These are phyloP conservation scores for Hormaphis cornu DNA, from an alignment of 1,140 invertebrate genomes.

Conservation along the genomic window DNA sequence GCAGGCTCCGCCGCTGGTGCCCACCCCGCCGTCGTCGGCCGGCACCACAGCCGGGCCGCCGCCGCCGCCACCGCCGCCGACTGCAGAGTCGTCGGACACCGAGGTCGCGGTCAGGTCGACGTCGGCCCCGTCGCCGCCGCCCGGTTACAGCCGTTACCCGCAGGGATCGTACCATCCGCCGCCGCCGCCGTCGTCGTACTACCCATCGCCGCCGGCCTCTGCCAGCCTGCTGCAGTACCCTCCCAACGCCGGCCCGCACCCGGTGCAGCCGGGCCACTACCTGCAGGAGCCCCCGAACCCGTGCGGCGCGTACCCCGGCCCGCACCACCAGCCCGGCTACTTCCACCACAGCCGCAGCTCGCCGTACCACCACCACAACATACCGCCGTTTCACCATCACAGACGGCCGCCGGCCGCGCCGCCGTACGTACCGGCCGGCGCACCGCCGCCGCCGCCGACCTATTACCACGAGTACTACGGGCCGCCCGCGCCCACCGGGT, in stretches of 20 bases:
- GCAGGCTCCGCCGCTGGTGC: conserved; percentile 20
- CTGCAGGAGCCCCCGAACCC: conserved; percentile 48
- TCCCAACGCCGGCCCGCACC: conserved; percentile 39
- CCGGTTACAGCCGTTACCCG: conserved; percentile 44
- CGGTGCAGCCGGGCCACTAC: conserved; percentile 44
- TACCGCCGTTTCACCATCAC: conserved; percentile 42
- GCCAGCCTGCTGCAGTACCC: conserved; percentile 41
- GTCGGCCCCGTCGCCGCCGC: conserved; percentile 39
- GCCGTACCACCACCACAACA: conserved; percentile 38
- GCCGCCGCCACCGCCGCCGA: conserved; percentile 37
- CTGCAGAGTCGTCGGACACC: conserved; percentile 36
- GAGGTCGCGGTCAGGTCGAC: conserved; percentile 43
- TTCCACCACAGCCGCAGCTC: conserved; percentile 39
- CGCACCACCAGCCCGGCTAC: conserved; percentile 43
- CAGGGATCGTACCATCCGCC: conserved; percentile 39
- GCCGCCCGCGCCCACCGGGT: conserved; percentile 39
- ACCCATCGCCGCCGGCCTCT: conserved; percentile 36
- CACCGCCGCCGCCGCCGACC: conserved; percentile 35
- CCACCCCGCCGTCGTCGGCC: conserved; percentile 39
- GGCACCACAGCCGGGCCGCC: conserved; percentile 40
- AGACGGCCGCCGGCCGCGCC: conserved; percentile 43
- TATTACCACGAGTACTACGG: conserved; percentile 39
- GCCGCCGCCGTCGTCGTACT: conserved; percentile 41
- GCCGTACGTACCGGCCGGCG: conserved; percentile 41
- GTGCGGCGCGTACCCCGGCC: conserved; percentile 52